Evolutionary conservation across 2,888 invertebrate genomes (phyloP), one percentile per base, ranked within the genome.

Genomic region (Peribatodes rhomboidaria): DNA sequence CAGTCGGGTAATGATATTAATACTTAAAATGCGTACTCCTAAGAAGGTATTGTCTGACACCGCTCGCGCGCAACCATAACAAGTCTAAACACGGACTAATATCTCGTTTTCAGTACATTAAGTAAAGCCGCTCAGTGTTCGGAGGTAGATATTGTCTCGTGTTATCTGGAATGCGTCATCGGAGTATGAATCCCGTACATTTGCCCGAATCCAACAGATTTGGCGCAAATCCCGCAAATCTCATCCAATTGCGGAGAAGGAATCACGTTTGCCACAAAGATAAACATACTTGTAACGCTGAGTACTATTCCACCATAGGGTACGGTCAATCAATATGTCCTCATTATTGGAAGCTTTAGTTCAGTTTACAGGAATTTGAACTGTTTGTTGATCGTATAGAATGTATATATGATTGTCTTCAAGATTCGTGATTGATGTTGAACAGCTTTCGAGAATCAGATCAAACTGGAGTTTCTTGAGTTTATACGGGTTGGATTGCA

Each of bases 101-200:
- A 58, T 58, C 58, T 49, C 41, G 41, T 58, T 58, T 31, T 37
- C 58, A 31, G 41, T 58, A 49, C 49, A 58, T 58, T 49, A 58
- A 41, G 59, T 14, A 53, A 44, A 60, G 44, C 53, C 27, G 44
- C 35, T 35, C 9, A 2, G 31, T 3, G 42, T 22, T 46, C 46
- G 8, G 47, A 27, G 27, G 13, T 27, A 31, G 35, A 50, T 3
- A 46, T 42, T 42, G 22, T 14, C 42, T 27, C 44, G 27, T 37
- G 52, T 37, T 42, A 52, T 53, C 53, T 16, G 27, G 14, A 39
- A 49, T 42, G 31, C 54, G 54, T 59, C 58, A 64, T 59, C 54
- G 27, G 16, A 42, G 58, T 54, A 54, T 64, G 46, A 54, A 64
- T 57, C 47, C 53, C 41, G 41, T 16, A 39, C 46, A 59, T 64